phyloP scores from a whole-genome alignment of 2,797 vertebrate species.

The Rhinella marina region DNA sequence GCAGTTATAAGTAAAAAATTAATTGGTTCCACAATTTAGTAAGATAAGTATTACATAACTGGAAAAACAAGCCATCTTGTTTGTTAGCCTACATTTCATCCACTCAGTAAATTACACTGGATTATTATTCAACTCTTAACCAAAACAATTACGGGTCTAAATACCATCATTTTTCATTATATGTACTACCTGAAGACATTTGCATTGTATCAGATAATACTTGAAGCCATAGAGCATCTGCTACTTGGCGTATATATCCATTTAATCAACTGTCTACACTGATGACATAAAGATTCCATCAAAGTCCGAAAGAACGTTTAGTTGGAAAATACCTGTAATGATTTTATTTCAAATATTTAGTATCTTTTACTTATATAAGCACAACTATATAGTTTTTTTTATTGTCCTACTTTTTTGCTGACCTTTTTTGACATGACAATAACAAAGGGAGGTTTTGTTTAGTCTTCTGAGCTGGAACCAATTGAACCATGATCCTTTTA shows the following conservation, averaged over 20 bases:
- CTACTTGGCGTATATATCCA: not conserved
- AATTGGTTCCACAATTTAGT: too few species aligned
- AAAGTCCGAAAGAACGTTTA: not conserved
- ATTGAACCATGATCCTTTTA: slow-evolving; percentile 78
- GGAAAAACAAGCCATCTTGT: too few species aligned
- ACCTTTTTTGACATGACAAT: slow-evolving; percentile 73
- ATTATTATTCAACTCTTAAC: not conserved
- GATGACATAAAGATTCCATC: not conserved
- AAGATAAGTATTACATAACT: too few species aligned
- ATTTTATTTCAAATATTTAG: not conserved
- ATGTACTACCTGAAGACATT: too few species aligned
- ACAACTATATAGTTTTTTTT: slow-evolving; percentile 67
- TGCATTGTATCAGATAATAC: not conserved
- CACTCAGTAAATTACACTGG: not conserved
- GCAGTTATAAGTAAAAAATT: too few species aligned
- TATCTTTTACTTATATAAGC: not conserved
- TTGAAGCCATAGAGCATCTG: not conserved
- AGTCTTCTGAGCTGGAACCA: slow-evolving; percentile 71
- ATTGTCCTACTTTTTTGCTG: slow-evolving; percentile 74
- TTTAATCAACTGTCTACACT: not conserved
- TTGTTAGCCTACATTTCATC: too few species aligned
- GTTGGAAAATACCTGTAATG: not conserved
- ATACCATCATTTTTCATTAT: not conserved
- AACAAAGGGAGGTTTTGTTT: slow-evolving; percentile 81
- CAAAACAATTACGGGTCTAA: not conserved